Conservation (phyloP, 2,888 invertebrate genomes). For the Archaeoteleia sp. region DNA sequence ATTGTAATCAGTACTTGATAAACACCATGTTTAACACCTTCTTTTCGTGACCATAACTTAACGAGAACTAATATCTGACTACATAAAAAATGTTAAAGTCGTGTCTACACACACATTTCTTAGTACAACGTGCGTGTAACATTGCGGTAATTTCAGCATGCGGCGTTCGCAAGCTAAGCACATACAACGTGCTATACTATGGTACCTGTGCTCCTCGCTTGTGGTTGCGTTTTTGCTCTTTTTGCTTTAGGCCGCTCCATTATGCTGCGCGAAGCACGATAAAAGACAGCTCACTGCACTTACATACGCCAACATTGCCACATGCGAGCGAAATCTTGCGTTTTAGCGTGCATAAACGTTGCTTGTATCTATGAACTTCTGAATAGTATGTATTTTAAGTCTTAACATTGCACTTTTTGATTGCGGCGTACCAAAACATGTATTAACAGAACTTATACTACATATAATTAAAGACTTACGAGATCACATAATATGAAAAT, state of each 20-base stretch:
- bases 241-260: slow-evolving; percentile 60
- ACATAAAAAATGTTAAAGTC: slow-evolving; percentile 37
- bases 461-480: not conserved
- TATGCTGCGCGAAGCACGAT: slow-evolving; percentile 53
- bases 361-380: slow-evolving; percentile 38
- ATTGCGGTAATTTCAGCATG: slow-evolving; percentile 44
- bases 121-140: slow-evolving; percentile 41
- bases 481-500: too few species aligned
- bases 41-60: slow-evolving; percentile 31
- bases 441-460: not conserved
- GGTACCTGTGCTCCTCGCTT: slow-evolving; percentile 27
- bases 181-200: slow-evolving; percentile 15
- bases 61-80: slow-evolving; percentile 39
- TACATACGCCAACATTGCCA: slow-evolving; percentile 31
- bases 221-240: slow-evolving; percentile 39
- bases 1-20: not conserved
- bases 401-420: slow-evolving; percentile 18
- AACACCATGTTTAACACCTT: slow-evolving; percentile 24
- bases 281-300: slow-evolving; percentile 50
- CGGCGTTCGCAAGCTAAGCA: slow-evolving; percentile 41
- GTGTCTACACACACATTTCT: slow-evolving; percentile 24
- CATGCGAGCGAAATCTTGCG: slow-evolving; percentile 33
- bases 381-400: slow-evolving; percentile 12
- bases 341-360: slow-evolving; percentile 27
- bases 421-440: slow-evolving; percentile 13